Base-by-base conservation (phyloP, 2,888 invertebrate genomes). In the Cataglyphis livida region DNA sequence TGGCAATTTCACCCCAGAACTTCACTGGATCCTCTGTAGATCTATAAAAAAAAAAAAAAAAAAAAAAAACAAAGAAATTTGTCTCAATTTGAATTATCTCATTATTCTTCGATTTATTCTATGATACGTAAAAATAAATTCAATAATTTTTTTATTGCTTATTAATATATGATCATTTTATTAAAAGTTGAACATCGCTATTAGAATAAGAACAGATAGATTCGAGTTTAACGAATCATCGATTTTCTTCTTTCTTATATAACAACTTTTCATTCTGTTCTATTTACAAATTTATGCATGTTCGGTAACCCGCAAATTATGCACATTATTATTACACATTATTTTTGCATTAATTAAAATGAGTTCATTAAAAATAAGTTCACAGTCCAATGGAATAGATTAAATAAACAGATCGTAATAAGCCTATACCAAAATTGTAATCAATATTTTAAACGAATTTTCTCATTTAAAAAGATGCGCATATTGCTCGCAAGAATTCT, bases 1-100 rank as follows among this genome's bases (percentile, higher is more conserved):
- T 97, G n/a, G 98, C 97, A 89, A 99, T 97, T 91, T 98, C 97
- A 38, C 97, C 96, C 99, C 99, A 99, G 95, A 99, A 99, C 82
- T 96, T 96, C 89, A 97, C 97, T 0, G 99, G 99, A 92, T 98
- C 96, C 75, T 98, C 97, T 86, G 99, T 95, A 0, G 99, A 99
- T 92, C 94, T 94, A 87, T 12, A 86, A 84, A 78, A 51, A 75
- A 15, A 65, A 66, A 79, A 38, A 25, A 25, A 25, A 25, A 25
- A 25, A 1, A 25, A 25, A 28, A 28, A 25, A 25, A 25, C 25
- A 25, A 25, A 59, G 7, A 28, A 48, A 38, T 81, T 18, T 15
- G 15, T 21, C 3, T 71, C n/a, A 70, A 54, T 54, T 15, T 15
- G 9, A 41, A 9, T 57, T 28, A 28, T 44, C 25, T 44, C 48